A percentile compares a stretch with the other conserved stretches of the same genome.
Conservation (phyloP, 2,888 invertebrate genomes). For the Hypolimnas misippus region DNA sequence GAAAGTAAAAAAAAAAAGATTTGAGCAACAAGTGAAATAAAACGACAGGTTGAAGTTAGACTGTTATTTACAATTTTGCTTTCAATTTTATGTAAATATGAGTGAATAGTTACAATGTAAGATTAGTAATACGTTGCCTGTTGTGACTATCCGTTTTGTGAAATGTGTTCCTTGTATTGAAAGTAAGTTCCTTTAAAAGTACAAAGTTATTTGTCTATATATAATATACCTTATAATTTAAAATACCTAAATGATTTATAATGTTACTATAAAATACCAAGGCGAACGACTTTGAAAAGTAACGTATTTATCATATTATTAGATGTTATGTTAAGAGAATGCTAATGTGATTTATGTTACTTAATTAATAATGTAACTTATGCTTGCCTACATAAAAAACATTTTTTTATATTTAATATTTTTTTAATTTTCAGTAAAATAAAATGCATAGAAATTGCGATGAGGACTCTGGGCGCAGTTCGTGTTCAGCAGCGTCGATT, state of each 20-base stretch:
- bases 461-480: slow-evolving; percentile 79
- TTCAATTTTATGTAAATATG: slow-evolving; percentile 37
- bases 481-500: slow-evolving; percentile 75
- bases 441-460: slow-evolving; percentile 71
- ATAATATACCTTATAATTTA: background rate
- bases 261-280: slow-evolving; percentile 21
- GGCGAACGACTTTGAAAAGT: slow-evolving; percentile 35
- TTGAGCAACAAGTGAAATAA: slow-evolving; percentile 34
- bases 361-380: background rate
- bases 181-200: slow-evolving; percentile 17
- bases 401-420: background rate
- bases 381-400: too few relatives aligned
- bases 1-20: slow-evolving; percentile 20
- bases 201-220: background rate
- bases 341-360: background rate
- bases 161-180: slow-evolving; percentile 1
- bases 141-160: background rate
- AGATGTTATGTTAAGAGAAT: background rate
- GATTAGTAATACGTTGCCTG: background rate
- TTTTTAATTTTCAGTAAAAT: slow-evolving; percentile 59
- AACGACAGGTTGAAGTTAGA: slow-evolving; percentile 29
- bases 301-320: slow-evolving; percentile 7
- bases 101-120: slow-evolving; percentile 11
- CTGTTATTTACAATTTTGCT: slow-evolving; percentile 32
- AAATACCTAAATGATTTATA: slow-evolving; percentile 2